These are phyloP conservation scores for Lepidocolaptes lacrymiger DNA, from an alignment of 2,797 vertebrate species.

Conservation along the genomic window DNA sequence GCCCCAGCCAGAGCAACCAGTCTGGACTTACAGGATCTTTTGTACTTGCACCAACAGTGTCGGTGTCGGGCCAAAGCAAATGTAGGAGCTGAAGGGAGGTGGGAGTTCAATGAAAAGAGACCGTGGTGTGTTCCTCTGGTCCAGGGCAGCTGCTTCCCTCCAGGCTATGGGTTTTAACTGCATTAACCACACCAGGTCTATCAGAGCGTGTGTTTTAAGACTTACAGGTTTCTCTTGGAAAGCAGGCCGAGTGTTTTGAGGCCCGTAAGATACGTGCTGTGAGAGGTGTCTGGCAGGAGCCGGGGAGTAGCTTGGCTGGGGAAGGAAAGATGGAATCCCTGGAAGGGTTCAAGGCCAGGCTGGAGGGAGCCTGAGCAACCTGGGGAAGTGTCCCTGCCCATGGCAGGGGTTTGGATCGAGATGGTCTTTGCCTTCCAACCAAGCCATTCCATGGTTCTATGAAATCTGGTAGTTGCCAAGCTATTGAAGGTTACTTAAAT, in stretches of 20 bases:
- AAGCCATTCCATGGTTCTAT: background rate
- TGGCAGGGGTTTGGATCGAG: background rate
- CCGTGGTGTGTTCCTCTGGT: background rate
- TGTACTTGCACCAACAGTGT: background rate
- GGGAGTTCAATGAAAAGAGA: background rate
- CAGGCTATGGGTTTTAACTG: background rate
- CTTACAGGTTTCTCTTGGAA: background rate
- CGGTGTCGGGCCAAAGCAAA: background rate
- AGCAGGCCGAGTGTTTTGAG: background rate
- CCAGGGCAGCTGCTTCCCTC: background rate
- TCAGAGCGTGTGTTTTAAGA: background rate
- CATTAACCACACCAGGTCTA: background rate
- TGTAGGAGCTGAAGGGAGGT: rapidly evolving
- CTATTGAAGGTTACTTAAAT: background rate
- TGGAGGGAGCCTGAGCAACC: background rate
- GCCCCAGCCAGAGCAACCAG: background rate
- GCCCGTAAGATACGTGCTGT: background rate
- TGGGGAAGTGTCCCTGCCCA: background rate
- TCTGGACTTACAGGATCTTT: background rate
- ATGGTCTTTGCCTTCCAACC: background rate
- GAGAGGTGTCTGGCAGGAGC: background rate
- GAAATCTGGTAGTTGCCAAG: background rate
- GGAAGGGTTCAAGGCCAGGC: background rate
- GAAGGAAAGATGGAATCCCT: background rate
- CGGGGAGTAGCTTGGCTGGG: background rate